Conservation (phyloP, 1,140 invertebrate species). For the Magallana gigas region DNA sequence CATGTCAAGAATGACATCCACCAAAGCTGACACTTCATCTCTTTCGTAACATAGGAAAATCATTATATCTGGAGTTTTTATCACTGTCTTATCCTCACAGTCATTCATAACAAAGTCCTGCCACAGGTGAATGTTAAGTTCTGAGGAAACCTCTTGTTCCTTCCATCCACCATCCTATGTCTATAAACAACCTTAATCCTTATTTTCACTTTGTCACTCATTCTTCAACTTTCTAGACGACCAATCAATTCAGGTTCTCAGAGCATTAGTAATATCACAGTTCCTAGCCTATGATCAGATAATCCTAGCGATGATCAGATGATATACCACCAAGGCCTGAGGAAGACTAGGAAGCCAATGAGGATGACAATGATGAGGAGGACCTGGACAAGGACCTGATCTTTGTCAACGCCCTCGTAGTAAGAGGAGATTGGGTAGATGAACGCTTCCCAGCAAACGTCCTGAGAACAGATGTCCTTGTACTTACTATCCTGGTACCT, state of each 20-base stretch:
- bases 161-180: too few relatives aligned
- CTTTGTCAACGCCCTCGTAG: slow-evolving; percentile 51
- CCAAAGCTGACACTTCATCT: too few relatives aligned
- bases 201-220: too few relatives aligned
- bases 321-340: slow-evolving; percentile 56
- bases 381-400: slow-evolving; percentile 55
- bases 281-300: not conserved
- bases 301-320: slow-evolving; percentile 2
- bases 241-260: not conserved
- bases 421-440: slow-evolving; percentile 62
- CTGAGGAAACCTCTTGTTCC: too few relatives aligned
- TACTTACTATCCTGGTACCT: slow-evolving; percentile 54
- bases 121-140: too few relatives aligned
- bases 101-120: too few relatives aligned
- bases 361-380: slow-evolving; percentile 51
- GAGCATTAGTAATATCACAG: not conserved
- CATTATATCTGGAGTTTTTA: too few relatives aligned
- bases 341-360: slow-evolving; percentile 45
- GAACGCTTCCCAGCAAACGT: slow-evolving; percentile 68
- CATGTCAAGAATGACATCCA: too few relatives aligned
- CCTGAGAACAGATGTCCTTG: slow-evolving; percentile 59
- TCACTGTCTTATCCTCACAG: too few relatives aligned
- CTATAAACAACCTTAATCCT: too few relatives aligned
- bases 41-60: too few relatives aligned
- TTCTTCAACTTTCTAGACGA: not conserved